These are phyloP conservation scores for Carcinoscorpius rotundicauda DNA, from an alignment of 1,140 invertebrate species.

Conservation along the genomic window DNA sequence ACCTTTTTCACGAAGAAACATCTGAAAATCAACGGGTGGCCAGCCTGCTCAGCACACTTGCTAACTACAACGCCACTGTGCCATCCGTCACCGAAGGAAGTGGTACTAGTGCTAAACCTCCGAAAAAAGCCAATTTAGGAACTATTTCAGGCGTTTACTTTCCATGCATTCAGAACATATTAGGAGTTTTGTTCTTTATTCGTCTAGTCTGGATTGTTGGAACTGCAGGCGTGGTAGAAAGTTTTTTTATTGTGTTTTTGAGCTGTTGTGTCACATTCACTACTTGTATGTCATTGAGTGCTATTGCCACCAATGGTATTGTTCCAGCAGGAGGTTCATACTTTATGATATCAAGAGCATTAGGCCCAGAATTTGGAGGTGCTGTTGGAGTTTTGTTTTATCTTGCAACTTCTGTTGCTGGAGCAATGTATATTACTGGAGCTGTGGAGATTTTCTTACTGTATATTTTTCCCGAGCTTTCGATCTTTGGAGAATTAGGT, in stretches of 20 bases:
- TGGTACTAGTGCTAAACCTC: neutral
- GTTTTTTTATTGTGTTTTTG: conserved; percentile 86
- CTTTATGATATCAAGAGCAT: conserved; percentile 97
- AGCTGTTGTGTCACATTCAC: conserved; percentile 51
- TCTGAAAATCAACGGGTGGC: neutral
- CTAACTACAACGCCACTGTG: neutral
- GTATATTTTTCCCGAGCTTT: conserved; percentile 87
- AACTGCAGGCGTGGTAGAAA: conserved; percentile 84
- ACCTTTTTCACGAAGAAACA: conserved; percentile 6
- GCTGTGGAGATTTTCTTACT: conserved; percentile 93
- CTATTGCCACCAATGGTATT: conserved; percentile 98
- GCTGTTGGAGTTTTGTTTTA: conserved; percentile 98
- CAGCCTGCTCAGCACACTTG: neutral
- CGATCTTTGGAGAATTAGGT: conserved; percentile 87
- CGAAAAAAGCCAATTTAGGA: conserved; percentile 54
- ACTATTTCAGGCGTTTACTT: conserved; percentile 95
- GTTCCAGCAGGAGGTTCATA: conserved; percentile 97
- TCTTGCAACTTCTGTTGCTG: conserved; percentile 92
- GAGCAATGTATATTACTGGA: conserved; percentile 98
- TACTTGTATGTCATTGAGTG: conserved; percentile 90
- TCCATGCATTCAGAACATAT: conserved; percentile 99
- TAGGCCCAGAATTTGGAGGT: conserved; percentile 96
- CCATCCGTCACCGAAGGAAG: neutral
- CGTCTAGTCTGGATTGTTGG: conserved; percentile 98
- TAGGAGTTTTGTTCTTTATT: conserved; percentile 98